Evolutionary conservation across 2,888 invertebrate genomes (phyloP).

Genomic region (Eristalinus aeneus): DNA sequence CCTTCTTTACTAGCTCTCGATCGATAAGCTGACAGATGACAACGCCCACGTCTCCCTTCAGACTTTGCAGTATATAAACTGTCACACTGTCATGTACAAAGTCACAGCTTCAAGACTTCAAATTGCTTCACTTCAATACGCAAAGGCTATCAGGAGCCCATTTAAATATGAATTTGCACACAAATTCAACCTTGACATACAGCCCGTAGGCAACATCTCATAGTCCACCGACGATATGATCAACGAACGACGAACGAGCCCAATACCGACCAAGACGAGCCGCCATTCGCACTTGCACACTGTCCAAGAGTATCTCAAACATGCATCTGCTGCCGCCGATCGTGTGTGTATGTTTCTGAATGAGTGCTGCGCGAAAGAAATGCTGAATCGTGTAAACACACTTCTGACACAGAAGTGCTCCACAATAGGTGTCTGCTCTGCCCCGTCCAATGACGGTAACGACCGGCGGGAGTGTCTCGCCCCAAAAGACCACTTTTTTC

Average conservation of each 20-base stretch:
- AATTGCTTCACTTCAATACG: too few relatives aligned
- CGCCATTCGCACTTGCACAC: constrained; percentile 6
- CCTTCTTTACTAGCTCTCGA: too few relatives aligned
- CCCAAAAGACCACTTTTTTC: neutral
- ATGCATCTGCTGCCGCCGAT: neutral
- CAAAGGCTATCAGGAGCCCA: too few relatives aligned
- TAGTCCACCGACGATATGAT: neutral
- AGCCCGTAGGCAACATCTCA: neutral
- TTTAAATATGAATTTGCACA: constrained; percentile 31
- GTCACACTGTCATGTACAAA: neutral
- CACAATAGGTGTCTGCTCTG: constrained; percentile 8
- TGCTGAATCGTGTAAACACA: constrained; percentile 32
- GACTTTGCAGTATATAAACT: too few relatives aligned
- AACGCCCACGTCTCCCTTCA: too few relatives aligned
- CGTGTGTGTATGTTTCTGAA: neutral
- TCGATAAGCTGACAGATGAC: too few relatives aligned
- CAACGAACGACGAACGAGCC: neutral
- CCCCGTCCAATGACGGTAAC: neutral
- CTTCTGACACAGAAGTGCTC: constrained; percentile 35
- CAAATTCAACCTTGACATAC: constrained; percentile 1
- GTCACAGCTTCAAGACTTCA: neutral
- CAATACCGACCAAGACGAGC: neutral
- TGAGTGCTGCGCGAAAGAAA: constrained; percentile 6
- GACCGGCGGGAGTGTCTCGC: neutral
- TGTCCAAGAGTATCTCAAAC: neutral